A percentile compares a stretch with the other conserved stretches of the same genome.
Evolutionary conservation across 1,140 invertebrate species (phyloP).

Genomic region (Nebria ingens): DNA sequence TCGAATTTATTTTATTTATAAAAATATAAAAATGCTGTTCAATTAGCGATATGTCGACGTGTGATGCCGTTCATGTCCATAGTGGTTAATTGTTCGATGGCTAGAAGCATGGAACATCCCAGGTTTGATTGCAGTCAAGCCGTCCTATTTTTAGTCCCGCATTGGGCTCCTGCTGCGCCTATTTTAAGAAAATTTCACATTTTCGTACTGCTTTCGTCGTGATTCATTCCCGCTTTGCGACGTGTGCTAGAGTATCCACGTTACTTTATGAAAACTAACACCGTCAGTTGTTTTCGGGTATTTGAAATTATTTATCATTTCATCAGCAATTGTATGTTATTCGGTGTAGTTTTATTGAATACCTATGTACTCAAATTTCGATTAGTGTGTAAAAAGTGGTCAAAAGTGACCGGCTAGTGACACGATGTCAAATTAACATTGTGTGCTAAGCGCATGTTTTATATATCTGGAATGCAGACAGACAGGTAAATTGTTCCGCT

Average conservation of each 20-base stretch:
- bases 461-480: background rate
- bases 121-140: background rate
- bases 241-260: too few relatives aligned
- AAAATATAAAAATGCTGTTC: too few relatives aligned
- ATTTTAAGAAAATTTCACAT: slow-evolving; percentile 5
- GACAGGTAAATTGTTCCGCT: background rate
- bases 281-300: background rate
- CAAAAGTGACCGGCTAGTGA: background rate
- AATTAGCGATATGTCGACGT: too few relatives aligned
- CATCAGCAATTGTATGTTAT: background rate
- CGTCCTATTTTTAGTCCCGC: background rate
- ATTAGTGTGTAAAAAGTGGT: too few relatives aligned
- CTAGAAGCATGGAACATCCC: background rate
- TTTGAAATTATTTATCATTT: background rate
- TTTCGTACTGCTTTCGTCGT: background rate
- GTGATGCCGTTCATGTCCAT: background rate
- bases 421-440: background rate
- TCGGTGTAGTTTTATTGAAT: background rate
- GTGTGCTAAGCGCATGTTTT: too few relatives aligned
- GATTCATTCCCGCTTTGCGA: background rate
- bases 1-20: too few relatives aligned
- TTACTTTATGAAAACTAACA: too few relatives aligned
- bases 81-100: background rate
- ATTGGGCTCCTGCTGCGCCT: slow-evolving; percentile 4
- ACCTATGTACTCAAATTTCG: too few relatives aligned